phyloP scores from a whole-genome alignment of 1,140 invertebrate species.

The Andricus grossulariae region DNA sequence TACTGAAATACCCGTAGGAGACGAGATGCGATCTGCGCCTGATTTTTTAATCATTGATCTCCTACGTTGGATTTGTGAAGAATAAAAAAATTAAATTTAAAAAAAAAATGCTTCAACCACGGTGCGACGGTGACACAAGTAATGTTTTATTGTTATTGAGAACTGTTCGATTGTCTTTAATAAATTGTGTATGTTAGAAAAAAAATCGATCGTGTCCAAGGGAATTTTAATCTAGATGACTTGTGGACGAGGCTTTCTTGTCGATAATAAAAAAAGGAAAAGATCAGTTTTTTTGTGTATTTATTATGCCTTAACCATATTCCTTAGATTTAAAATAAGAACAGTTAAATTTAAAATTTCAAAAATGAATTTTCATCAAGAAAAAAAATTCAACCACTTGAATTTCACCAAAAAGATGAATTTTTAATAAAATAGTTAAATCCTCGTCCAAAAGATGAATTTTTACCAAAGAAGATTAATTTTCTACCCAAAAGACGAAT shows the following conservation, averaged over 20 bases:
- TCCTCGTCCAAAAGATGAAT: no score
- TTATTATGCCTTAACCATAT: background rate
- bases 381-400: no score
- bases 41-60: constrained; percentile 21
- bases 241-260: constrained; percentile 24
- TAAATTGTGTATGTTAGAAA: constrained; percentile 19
- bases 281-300: background rate
- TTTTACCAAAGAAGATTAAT: no score
- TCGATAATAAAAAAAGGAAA: constrained; percentile 15
- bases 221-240: constrained; percentile 25
- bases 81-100: background rate
- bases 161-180: constrained; percentile 30
- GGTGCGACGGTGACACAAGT: constrained; percentile 8
- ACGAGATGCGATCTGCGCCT: background rate
- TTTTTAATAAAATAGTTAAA: no score
- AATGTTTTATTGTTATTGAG: constrained; percentile 26
- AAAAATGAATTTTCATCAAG: no score
- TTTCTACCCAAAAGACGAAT: no score
- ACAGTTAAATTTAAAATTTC: no score
- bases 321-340: no score
- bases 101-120: constrained; percentile 8
- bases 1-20: constrained; percentile 20
- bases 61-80: background rate
- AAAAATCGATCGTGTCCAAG: constrained; percentile 22
- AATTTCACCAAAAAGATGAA: no score